Base-by-base conservation (phyloP, 2,113 vertebrate genomes). In the Equus przewalskii region DNA sequence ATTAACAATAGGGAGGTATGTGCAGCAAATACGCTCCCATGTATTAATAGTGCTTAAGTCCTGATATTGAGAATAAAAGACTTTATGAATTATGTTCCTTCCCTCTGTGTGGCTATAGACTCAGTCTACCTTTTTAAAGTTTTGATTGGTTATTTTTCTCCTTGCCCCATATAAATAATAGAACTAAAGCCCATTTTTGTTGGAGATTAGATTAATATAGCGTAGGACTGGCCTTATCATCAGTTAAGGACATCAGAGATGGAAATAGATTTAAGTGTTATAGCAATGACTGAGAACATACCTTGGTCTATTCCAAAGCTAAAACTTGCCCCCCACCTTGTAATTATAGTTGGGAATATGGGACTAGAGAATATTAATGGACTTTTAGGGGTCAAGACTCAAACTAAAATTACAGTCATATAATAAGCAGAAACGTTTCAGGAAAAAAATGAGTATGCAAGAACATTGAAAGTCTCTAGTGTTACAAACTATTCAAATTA, bases 131-230 rank as follows among this genome's bases (percentile, higher is more conserved):
- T 93, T 85, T 91, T 51, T 30, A 49, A 89, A 96, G 30, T 85
- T 67, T 24, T 62, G 65, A 78, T 16, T 51, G 30, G 86, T 91
- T 96, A 11, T 58, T 90, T 89, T 95, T 91, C 28, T 90, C n/a
- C 89, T 96, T 92, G 19, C 64, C 4, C 22, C 44, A 2, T 92
- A 30, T 72, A 69, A 67, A 88, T 83, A 84, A 54, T 24, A 91
- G 86, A 93, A 18, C 19, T 60, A 93, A 36, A 16, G 54, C 15
- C 1, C 8, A 54, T 79, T 62, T 94, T 88, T 64, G 7, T 78
- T 62, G 93, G 30, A 91, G 18, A 0, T 87, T 82, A 72, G 14
- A 92, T 89, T 86, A 82, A 85, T 81, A 36, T 51, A 73, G 22
- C n/a, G 0, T 85, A 75, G 49, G 16, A 36, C 14, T 93, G 28